Conservation (phyloP, 2,113 vertebrate genomes). For the Centrocercus urophasianus region DNA sequence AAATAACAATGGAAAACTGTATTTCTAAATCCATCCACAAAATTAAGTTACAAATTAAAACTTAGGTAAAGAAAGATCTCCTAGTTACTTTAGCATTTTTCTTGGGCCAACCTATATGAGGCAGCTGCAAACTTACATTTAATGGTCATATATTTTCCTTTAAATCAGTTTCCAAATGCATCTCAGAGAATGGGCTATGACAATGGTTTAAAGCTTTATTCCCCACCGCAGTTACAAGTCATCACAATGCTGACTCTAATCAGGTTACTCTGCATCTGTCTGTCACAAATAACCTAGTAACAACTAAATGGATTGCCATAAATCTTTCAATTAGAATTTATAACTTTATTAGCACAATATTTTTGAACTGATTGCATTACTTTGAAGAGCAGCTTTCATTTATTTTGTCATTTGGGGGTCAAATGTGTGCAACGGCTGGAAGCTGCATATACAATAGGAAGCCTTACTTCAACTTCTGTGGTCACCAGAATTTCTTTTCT, state of each 20-base stretch:
- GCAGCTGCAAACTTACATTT: slow-evolving; percentile 64
- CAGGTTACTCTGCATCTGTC: slow-evolving; percentile 84
- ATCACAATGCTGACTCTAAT: slow-evolving; percentile 83
- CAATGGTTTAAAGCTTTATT: slow-evolving; percentile 77
- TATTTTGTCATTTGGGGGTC: slow-evolving; percentile 84
- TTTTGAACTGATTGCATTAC: slow-evolving; percentile 88
- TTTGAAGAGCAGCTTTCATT: slow-evolving; percentile 86
- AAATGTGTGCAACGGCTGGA: slow-evolving; percentile 74
- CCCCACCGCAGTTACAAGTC: slow-evolving; percentile 79
- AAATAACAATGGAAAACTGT: neutral
- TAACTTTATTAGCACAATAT: slow-evolving; percentile 91
- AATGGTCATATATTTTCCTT: slow-evolving; percentile 64
- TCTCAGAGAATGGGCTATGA: slow-evolving; percentile 71
- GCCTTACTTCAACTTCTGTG: neutral
- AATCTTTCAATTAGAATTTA: slow-evolving; percentile 89
- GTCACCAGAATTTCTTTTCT: slow-evolving; percentile 10
- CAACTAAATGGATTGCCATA: slow-evolving; percentile 85
- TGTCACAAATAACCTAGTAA: slow-evolving; percentile 90
- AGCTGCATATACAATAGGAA: slow-evolving; percentile 69
- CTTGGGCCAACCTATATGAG: slow-evolving; percentile 20
- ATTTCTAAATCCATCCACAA: slow-evolving; percentile 25
- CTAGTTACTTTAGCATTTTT: slow-evolving; percentile 36
- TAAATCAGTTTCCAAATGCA: slow-evolving; percentile 73
- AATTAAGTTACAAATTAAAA: slow-evolving; percentile 69
- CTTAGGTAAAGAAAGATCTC: neutral